Conservation (phyloP, 2,113 vertebrate genomes). For the Oncorhynchus mykiss region DNA sequence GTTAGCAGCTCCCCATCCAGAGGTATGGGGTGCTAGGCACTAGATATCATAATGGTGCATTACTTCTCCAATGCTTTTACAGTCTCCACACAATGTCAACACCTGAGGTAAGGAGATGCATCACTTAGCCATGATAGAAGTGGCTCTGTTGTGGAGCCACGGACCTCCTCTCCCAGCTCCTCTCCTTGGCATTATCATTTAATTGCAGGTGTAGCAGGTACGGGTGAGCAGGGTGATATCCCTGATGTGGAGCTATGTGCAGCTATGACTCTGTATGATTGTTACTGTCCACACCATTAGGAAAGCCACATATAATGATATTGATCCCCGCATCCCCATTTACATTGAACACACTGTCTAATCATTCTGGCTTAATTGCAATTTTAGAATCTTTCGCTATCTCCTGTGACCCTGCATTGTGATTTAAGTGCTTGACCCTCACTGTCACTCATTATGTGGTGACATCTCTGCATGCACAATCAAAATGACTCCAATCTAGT, state of each 20-base stretch:
- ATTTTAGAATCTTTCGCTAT: conserved; percentile 39
- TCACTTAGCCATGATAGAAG: conserved; percentile 58
- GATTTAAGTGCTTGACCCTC: conserved; percentile 19
- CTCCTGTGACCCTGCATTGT: conserved; percentile 25
- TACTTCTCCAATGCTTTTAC: conserved; percentile 48
- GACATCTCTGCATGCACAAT: conserved; percentile 24
- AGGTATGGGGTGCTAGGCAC: not conserved
- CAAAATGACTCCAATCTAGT: conserved; percentile 50
- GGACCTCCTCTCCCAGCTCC: conserved; percentile 23
- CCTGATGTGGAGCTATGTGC: conserved; percentile 36
- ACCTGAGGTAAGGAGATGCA: conserved; percentile 59
- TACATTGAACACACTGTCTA: conserved; percentile 31
- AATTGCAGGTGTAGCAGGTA: conserved; percentile 46
- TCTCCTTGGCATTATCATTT: conserved; percentile 52
- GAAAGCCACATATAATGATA: conserved; percentile 2
- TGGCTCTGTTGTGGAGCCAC: conserved; percentile 46
- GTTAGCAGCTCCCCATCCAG: not conserved
- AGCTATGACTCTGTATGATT: conserved; percentile 45
- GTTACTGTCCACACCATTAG: conserved; percentile 45
- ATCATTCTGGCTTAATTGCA: conserved; percentile 55
- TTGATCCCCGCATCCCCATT: conserved; percentile 59
- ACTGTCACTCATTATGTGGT: conserved; percentile 58
- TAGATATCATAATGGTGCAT: conserved; percentile 69
- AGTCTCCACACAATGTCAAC: conserved; percentile 26
- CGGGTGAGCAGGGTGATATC: conserved; percentile 51